These are phyloP conservation scores for Bombus terrestris DNA, from an alignment of 1,140 invertebrate species.

Conservation along the genomic window DNA sequence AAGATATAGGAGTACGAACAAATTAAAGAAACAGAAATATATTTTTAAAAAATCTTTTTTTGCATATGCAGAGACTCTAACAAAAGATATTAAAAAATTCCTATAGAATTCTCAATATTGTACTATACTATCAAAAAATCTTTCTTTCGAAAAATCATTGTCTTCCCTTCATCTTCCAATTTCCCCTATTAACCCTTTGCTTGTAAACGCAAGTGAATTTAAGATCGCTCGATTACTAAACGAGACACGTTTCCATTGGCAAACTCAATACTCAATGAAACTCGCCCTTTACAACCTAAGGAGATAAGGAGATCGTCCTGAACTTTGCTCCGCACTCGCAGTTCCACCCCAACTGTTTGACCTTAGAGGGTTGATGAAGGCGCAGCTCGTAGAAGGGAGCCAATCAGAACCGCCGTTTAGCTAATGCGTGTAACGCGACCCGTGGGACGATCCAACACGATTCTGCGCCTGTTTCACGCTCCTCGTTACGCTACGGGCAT, in stretches of 20 bases:
- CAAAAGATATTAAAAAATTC: too few relatives aligned
- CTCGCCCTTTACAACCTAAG: neutral
- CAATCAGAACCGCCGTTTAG: slow-evolving; percentile 70
- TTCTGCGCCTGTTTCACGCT: slow-evolving; percentile 57
- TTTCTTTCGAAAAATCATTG: too few relatives aligned
- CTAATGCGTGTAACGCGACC: slow-evolving; percentile 68
- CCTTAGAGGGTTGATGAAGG: slow-evolving; percentile 35
- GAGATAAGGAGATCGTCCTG: slow-evolving; percentile 15
- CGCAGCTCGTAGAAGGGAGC: slow-evolving; percentile 25
- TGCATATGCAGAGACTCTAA: too few relatives aligned
- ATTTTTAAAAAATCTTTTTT: too few relatives aligned
- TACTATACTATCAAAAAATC: too few relatives aligned
- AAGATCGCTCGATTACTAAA: neutral
- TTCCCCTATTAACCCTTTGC: neutral
- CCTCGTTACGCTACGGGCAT: slow-evolving; percentile 56
- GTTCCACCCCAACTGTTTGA: slow-evolving; percentile 24
- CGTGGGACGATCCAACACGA: slow-evolving; percentile 60
- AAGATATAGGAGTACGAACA: too few relatives aligned
- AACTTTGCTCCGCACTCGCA: neutral
- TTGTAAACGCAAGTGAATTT: slow-evolving; percentile 5
- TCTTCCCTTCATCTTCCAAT: too few relatives aligned
- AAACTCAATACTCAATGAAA: neutral
- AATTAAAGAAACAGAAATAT: too few relatives aligned
- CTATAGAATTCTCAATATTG: too few relatives aligned
- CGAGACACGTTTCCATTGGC: neutral